Conservation (phyloP, 1,140 invertebrate species). For the Venturia canescens region DNA sequence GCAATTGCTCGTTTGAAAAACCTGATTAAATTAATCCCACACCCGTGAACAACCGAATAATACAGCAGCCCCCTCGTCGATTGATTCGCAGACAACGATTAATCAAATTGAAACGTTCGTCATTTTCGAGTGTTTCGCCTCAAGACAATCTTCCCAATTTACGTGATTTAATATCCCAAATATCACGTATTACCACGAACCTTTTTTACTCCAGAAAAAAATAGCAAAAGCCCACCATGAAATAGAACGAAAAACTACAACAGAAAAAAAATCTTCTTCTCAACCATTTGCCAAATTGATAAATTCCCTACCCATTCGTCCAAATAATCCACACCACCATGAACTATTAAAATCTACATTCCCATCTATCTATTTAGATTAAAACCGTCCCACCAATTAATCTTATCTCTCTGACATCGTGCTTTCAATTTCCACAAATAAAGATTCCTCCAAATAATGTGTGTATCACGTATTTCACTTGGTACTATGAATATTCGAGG, state of each 20-base stretch:
- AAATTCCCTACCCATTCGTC: no score
- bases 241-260: no score
- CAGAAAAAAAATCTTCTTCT: no score
- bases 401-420: no score
- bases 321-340: no score
- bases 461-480: slow-evolving; percentile 23
- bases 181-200: not conserved
- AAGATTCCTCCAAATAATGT: no score
- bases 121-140: not conserved
- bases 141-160: not conserved
- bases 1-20: slow-evolving; percentile 58
- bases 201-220: not conserved
- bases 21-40: slow-evolving; percentile 64
- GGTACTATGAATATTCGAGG: slow-evolving; percentile 14
- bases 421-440: no score
- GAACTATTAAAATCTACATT: no score
- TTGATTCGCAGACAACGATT: slow-evolving; percentile 52
- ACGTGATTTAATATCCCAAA: slow-evolving; percentile 37
- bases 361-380: no score
- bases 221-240: no score
- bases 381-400: no score
- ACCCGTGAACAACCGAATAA: slow-evolving; percentile 34
- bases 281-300: no score
- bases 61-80: slow-evolving; percentile 47
- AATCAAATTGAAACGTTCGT: slow-evolving; percentile 58